phyloP scores from a whole-genome alignment of 2,113 vertebrate species.

The Polypterus senegalus region DNA sequence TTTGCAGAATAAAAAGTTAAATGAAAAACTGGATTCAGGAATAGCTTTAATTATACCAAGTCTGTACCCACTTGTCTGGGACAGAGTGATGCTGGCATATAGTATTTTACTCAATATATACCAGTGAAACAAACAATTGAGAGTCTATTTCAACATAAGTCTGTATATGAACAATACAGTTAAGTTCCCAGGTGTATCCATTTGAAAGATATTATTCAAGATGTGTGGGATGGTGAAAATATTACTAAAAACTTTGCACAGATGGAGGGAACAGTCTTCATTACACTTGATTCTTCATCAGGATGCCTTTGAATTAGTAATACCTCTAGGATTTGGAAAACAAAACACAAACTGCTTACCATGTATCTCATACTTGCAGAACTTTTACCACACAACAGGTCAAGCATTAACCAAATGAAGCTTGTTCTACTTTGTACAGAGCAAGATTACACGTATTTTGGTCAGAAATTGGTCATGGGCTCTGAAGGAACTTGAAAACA shows the following conservation, averaged over 20 bases:
- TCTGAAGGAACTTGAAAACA: too few relatives aligned
- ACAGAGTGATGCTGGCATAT: constrained; percentile 17
- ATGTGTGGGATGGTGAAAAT: constrained; percentile 14
- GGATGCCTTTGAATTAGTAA: constrained; percentile 2
- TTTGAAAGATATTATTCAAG: neutral
- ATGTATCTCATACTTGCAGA: too few relatives aligned
- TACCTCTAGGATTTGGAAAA: neutral
- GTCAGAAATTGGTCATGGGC: too few relatives aligned
- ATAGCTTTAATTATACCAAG: constrained; percentile 16
- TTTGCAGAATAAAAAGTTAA: too few relatives aligned
- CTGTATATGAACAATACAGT: constrained; percentile 12
- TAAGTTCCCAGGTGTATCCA: too few relatives aligned
- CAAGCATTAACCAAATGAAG: too few relatives aligned
- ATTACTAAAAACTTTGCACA: constrained; percentile 1
- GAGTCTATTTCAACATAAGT: constrained; percentile 9
- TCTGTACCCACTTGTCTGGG: constrained; percentile 11
- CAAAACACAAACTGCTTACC: too few relatives aligned
- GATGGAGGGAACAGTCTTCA: neutral
- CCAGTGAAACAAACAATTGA: constrained; percentile 11
- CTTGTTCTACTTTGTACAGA: too few relatives aligned
- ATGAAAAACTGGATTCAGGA: neutral
- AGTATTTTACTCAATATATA: constrained; percentile 14
- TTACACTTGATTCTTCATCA: constrained; percentile 8
- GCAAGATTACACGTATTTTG: too few relatives aligned
- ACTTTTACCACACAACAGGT: too few relatives aligned